These are phyloP conservation scores for Celastrina argiolus DNA, from an alignment of 2,888 invertebrate species.

Conservation along the genomic window DNA sequence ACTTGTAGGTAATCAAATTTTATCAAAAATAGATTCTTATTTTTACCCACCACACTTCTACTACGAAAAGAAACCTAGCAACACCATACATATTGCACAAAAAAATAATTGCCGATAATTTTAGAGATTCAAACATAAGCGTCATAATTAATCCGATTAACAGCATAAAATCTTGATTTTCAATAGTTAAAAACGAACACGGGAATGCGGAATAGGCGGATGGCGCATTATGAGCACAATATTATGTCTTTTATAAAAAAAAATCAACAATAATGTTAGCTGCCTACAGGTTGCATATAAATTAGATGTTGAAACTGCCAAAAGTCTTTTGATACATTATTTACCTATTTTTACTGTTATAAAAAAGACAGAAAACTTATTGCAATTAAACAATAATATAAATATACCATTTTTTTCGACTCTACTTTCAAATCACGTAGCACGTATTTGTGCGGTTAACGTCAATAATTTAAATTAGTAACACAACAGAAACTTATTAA, in stretches of 20 bases:
- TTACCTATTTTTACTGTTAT: neutral
- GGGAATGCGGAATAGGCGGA: conserved; percentile 2
- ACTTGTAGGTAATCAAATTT: neutral
- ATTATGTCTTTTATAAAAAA: neutral
- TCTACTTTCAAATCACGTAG: neutral
- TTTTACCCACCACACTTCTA: neutral
- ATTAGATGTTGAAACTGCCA: neutral
- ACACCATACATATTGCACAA: conserved; percentile 9
- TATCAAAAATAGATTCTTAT: neutral
- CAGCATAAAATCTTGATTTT: neutral
- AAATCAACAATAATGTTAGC: neutral
- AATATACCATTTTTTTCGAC: neutral
- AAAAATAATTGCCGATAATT: conserved; percentile 16
- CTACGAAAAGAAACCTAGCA: neutral
- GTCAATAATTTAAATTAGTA: neutral
- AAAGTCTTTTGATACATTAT: neutral
- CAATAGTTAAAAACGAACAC: neutral
- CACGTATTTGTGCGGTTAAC: neutral
- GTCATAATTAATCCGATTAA: neutral
- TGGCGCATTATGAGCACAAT: neutral
- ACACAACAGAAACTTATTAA: neutral
- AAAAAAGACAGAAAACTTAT: neutral
- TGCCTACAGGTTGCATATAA: neutral
- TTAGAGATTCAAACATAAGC: conserved; percentile 30
- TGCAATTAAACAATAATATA: neutral